These are phyloP conservation scores for Cepaea hortensis DNA, from an alignment of 2,888 invertebrate genomes.

Conservation along the genomic window DNA sequence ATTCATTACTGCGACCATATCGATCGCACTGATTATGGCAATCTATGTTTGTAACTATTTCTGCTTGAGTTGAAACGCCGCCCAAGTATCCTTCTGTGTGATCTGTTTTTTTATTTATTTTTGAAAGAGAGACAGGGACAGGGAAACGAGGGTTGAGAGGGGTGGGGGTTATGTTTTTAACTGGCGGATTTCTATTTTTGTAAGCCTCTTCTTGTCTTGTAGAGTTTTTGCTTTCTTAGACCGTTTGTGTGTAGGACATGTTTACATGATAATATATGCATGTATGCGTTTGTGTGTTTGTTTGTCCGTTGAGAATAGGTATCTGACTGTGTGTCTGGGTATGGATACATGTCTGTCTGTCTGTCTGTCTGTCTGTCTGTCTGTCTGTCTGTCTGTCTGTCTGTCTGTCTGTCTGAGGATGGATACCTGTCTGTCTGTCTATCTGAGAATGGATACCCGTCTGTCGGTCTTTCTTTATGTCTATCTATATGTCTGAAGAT, in stretches of 20 bases:
- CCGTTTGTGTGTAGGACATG: background rate
- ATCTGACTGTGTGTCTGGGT: too few species aligned
- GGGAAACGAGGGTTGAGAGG: background rate
- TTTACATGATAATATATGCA: background rate
- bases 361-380: too few species aligned
- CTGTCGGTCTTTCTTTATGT: background rate
- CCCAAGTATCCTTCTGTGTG: background rate
- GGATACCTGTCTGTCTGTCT: background rate
- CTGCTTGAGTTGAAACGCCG: background rate
- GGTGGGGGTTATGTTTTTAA: background rate
- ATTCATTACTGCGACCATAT: slow-evolving; percentile 13
- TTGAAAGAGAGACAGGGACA: background rate
- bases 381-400: too few species aligned
- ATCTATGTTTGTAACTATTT: slow-evolving; percentile 21
- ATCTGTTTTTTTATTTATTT: background rate
- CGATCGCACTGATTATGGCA: slow-evolving; percentile 16
- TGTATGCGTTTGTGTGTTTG: background rate
- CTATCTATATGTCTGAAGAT: background rate
- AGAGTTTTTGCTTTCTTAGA: background rate
- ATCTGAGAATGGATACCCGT: background rate
- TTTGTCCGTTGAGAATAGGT: background rate
- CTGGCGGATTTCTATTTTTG: background rate
- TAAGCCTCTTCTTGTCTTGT: background rate
- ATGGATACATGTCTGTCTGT: too few species aligned
- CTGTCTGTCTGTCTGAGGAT: too few species aligned